A percentile compares a stretch with the other conserved stretches of the same genome.
These are phyloP conservation scores for Forpus xanthops DNA, from an alignment of 2,797 vertebrate genomes.

Conservation along the genomic window DNA sequence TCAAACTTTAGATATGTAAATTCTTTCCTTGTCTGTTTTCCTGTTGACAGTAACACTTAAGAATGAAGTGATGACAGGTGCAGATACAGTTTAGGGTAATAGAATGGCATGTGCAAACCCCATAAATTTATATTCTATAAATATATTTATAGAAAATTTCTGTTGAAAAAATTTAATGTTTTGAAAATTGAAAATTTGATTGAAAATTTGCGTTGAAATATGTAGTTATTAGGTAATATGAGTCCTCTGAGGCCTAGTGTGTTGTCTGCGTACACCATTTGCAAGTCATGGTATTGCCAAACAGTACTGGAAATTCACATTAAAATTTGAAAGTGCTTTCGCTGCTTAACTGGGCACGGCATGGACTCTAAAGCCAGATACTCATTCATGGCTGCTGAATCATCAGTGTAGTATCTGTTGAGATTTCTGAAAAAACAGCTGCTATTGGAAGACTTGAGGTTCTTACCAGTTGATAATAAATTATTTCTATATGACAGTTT, in stretches of 20 bases:
- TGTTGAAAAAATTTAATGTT: background rate
- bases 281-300: background rate
- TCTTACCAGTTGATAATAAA: background rate
- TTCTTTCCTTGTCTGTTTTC: background rate
- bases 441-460: background rate
- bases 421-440: background rate
- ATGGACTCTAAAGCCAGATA: background rate
- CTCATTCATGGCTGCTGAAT: background rate
- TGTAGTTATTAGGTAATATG: background rate
- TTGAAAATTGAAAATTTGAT: background rate
- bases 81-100: background rate
- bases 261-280: background rate
- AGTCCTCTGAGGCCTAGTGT: background rate
- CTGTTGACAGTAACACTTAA: background rate
- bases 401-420: background rate
- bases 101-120: background rate
- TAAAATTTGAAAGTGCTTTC: background rate
- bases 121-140: background rate
- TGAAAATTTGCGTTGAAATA: background rate
- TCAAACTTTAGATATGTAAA: background rate
- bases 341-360: background rate
- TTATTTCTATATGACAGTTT: background rate
- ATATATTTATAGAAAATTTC: background rate
- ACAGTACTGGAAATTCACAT: background rate
- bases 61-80: background rate